Evolutionary conservation across 2,113 vertebrate species (phyloP).

Genomic region (Diadophis punctatus): DNA sequence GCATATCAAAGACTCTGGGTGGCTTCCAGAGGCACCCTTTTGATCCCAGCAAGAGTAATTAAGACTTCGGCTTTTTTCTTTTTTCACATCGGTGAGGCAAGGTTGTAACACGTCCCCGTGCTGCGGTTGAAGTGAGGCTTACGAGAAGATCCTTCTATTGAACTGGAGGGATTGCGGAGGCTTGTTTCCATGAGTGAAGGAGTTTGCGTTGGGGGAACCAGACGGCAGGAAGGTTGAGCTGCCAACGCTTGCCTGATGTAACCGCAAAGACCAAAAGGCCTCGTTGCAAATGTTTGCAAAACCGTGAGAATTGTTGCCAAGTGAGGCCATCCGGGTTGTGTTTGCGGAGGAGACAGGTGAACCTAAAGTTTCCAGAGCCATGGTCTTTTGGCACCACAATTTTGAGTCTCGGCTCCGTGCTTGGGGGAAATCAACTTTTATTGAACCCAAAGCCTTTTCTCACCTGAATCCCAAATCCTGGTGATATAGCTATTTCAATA

Average conservation of each 20-base stretch:
- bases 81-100: background rate
- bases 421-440: too few relatives aligned
- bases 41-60: conserved; percentile 1
- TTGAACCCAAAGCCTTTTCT: too few relatives aligned
- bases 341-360: background rate
- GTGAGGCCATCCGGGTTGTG: background rate
- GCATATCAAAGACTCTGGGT: background rate
- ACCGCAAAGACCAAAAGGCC: background rate
- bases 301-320: background rate
- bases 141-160: background rate
- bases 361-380: background rate
- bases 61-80: background rate
- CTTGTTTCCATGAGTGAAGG: background rate
- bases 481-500: too few relatives aligned
- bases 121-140: background rate
- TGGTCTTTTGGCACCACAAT: background rate
- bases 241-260: background rate
- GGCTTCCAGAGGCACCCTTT: background rate
- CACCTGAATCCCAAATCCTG: too few relatives aligned
- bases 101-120: background rate
- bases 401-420: too few relatives aligned
- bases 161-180: background rate
- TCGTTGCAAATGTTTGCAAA: background rate
- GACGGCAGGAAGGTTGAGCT: background rate
- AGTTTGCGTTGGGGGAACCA: background rate